Evolutionary conservation across 2,797 vertebrate species (phyloP).

Genomic region (Nyctalus aviator): DNA sequence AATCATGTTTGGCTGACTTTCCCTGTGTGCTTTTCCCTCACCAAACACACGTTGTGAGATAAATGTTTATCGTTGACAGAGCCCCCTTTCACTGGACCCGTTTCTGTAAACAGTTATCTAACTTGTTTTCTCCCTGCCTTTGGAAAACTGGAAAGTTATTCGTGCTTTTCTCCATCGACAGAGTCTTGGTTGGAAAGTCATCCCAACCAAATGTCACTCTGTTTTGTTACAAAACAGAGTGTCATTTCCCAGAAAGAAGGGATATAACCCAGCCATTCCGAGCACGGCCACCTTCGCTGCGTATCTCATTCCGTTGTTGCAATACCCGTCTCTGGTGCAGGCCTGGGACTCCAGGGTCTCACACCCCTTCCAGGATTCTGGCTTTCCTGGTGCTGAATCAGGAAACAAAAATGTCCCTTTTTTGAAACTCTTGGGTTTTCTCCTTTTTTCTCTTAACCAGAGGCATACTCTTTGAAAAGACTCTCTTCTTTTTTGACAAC

Average conservation of each 20-base stretch:
- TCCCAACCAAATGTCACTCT: neutral
- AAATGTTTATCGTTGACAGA: conserved; percentile 84
- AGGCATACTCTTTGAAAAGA: neutral
- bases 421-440: conserved; percentile 63
- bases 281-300: conserved; percentile 80
- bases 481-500: conserved; percentile 46
- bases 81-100: conserved; percentile 81
- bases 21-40: conserved; percentile 58
- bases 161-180: conserved; percentile 64
- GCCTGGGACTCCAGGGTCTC: conserved; percentile 22
- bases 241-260: conserved; percentile 86
- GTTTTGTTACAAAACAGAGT: conserved; percentile 82
- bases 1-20: conserved; percentile 64
- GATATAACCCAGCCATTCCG: conserved; percentile 79
- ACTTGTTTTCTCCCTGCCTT: conserved; percentile 81
- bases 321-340: conserved; percentile 60
- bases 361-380: neutral
- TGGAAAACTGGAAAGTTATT: conserved; percentile 77
- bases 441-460: conserved; percentile 65
- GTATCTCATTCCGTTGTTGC: conserved; percentile 78
- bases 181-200: conserved; percentile 61
- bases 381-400: conserved; percentile 32
- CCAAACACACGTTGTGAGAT: conserved; percentile 79
- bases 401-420: conserved; percentile 76
- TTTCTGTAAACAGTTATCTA: conserved; percentile 85